A percentile compares a stretch with the other conserved stretches of the same genome.
Evolutionary conservation across 92 coral and sea anemone species (phyloP).

Genomic region (Actinernus sp.): DNA sequence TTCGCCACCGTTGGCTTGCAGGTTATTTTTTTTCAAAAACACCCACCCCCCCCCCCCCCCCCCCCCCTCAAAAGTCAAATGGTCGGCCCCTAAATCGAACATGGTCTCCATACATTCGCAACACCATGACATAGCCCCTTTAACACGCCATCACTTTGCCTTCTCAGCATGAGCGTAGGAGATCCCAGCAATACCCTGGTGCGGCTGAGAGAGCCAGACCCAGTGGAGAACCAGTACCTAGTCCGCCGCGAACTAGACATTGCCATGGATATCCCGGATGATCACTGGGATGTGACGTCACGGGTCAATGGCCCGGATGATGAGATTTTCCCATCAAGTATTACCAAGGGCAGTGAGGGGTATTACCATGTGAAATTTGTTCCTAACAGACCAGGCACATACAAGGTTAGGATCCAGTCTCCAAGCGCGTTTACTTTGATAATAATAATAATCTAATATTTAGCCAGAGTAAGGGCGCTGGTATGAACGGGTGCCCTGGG

Average conservation of each 20-base stretch:
- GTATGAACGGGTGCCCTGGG: too few species aligned
- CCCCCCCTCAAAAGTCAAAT: too few species aligned
- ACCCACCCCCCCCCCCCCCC: too few species aligned
- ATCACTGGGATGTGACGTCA: constrained; percentile 67
- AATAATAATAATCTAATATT: too few species aligned
- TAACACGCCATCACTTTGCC: too few species aligned
- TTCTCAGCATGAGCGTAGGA: constrained; percentile 57
- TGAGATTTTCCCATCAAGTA: constrained; percentile 72
- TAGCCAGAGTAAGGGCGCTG: too few species aligned
- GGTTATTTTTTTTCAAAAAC: too few species aligned
- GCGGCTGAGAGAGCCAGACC: constrained; percentile 63
- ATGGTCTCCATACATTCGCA: too few species aligned
- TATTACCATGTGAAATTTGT: constrained; percentile 76
- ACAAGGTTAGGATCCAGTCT: constrained; percentile 71
- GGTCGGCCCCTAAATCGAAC: too few species aligned
- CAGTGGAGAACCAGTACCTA: constrained; percentile 63
- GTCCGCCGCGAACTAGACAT: constrained; percentile 89
- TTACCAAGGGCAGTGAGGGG: constrained; percentile 73
- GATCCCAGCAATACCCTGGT: constrained; percentile 80
- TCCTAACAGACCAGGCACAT: constrained; percentile 74
- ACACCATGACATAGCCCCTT: too few species aligned
- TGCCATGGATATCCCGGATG: constrained; percentile 81
- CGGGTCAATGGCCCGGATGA: constrained; percentile 83
- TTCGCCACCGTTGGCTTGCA: too few species aligned
- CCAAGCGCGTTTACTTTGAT: too few species aligned